phyloP scores from a whole-genome alignment of 2,888 invertebrate genomes.

The Keiferia lycopersicella region DNA sequence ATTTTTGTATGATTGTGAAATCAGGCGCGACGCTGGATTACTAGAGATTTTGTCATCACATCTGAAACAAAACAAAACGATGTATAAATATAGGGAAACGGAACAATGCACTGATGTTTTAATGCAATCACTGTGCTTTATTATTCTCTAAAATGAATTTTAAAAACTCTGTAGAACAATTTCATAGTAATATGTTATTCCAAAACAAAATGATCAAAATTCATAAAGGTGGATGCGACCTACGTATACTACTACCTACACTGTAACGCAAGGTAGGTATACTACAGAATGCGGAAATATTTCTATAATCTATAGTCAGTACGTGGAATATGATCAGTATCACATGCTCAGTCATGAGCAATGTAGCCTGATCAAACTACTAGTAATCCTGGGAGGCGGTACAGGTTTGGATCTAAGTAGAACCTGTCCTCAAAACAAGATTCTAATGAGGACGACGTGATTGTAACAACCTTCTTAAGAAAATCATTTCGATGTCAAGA shows the following conservation, averaged over 20 bases:
- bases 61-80: conserved; percentile 51
- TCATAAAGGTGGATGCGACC: too few species aligned
- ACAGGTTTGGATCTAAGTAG: neutral
- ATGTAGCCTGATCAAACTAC: neutral
- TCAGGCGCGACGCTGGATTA: conserved; percentile 38
- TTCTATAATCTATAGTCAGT: neutral
- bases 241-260: too few species aligned
- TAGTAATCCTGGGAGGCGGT: conserved; percentile 1
- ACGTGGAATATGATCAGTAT: neutral
- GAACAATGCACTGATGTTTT: too few species aligned
- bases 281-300: too few species aligned
- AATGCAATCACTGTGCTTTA: too few species aligned
- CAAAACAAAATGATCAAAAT: too few species aligned
- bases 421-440: conserved; percentile 3
- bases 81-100: neutral
- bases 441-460: neutral
- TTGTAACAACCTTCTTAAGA: neutral
- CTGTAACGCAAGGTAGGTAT: too few species aligned
- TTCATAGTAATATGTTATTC: too few species aligned
- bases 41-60: conserved; percentile 38
- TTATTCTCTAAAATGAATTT: too few species aligned
- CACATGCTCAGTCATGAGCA: neutral
- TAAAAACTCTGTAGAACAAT: too few species aligned
- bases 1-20: conserved; percentile 18
- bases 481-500: neutral